Percentiles rank a stretch among this genome's conserved stretches.
phyloP scores from a whole-genome alignment of 2,113 vertebrate genomes.

The Echinops telfairi region DNA sequence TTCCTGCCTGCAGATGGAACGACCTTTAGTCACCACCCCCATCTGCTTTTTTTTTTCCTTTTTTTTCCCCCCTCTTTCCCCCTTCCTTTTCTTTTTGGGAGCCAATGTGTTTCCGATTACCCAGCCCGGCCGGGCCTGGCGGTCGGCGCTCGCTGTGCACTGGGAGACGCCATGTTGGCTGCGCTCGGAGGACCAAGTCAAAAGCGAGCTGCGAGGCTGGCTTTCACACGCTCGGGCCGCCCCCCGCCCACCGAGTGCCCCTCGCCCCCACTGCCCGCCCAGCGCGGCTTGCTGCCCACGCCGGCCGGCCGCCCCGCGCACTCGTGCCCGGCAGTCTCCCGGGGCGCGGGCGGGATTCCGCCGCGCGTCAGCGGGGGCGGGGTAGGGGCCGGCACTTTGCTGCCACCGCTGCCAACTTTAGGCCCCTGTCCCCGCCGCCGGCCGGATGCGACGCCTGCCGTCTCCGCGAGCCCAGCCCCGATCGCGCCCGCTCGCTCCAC shows the following conservation, averaged over 20 bases:
- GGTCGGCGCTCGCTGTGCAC: constrained; percentile 84
- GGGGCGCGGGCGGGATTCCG: constrained; percentile 24
- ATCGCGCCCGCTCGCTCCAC: constrained; percentile 63
- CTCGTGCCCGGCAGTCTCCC: constrained; percentile 62
- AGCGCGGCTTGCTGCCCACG: not conserved
- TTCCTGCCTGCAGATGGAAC: constrained; percentile 74
- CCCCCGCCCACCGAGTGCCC: constrained; percentile 63
- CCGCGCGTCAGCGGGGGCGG: constrained; percentile 53
- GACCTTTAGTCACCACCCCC: constrained; percentile 42
- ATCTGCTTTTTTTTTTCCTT: too few relatives aligned
- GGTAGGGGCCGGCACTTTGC: constrained; percentile 66
- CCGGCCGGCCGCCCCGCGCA: constrained; percentile 63
- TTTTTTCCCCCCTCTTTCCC: not conserved
- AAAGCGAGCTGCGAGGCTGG: constrained; percentile 82
- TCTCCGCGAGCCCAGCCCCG: constrained; percentile 22
- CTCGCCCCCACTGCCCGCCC: constrained; percentile 62
- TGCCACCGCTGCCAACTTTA: constrained; percentile 49
- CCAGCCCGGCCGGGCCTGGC: constrained; percentile 81
- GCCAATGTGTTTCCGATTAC: constrained; percentile 86
- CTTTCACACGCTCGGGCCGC: constrained; percentile 83
- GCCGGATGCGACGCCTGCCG: constrained; percentile 8
- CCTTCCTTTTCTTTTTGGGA: constrained; percentile 12
- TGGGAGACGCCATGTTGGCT: constrained; percentile 90
- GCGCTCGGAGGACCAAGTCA: constrained; percentile 86
- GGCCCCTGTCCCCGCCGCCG: constrained; percentile 31